These are phyloP conservation scores for Myotis davidii DNA, from an alignment of 2,113 vertebrate genomes.

Conservation along the genomic window DNA sequence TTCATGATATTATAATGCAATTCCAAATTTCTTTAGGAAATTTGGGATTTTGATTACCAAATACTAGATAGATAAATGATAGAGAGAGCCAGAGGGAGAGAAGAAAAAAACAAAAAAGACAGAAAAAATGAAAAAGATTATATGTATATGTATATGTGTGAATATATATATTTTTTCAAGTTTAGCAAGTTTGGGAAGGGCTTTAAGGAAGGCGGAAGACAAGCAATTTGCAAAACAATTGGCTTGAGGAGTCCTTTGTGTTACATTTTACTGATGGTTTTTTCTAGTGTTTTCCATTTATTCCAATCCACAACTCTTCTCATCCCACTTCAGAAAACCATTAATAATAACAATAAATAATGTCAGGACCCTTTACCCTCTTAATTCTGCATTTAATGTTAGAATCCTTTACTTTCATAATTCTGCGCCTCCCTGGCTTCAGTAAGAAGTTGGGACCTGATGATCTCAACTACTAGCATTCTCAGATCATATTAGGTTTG, in stretches of 20 bases:
- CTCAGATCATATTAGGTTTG: background rate
- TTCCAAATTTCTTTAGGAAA: constrained; percentile 2
- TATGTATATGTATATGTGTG: background rate
- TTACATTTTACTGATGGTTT: constrained; percentile 2
- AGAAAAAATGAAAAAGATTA: background rate
- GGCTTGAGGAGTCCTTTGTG: background rate
- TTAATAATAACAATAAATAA: background rate
- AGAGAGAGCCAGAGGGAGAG: background rate
- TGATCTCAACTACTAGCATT: background rate
- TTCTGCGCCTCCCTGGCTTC: background rate
- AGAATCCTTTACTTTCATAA: background rate
- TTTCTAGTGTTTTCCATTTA: constrained; percentile 7
- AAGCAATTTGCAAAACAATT: constrained; percentile 10
- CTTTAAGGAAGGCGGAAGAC: background rate
- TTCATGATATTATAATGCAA: background rate
- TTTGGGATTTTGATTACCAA: background rate
- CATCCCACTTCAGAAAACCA: background rate
- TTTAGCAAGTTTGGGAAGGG: constrained; percentile 10
- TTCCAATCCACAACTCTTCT: background rate
- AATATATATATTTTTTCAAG: background rate
- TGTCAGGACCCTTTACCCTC: background rate
- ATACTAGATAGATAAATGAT: background rate
- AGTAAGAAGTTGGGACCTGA: background rate
- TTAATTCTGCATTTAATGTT: background rate
- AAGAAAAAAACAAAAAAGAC: background rate